Evolutionary conservation across 2,888 invertebrate genomes (phyloP).

Genomic region (Lasioglossum marginatum): DNA sequence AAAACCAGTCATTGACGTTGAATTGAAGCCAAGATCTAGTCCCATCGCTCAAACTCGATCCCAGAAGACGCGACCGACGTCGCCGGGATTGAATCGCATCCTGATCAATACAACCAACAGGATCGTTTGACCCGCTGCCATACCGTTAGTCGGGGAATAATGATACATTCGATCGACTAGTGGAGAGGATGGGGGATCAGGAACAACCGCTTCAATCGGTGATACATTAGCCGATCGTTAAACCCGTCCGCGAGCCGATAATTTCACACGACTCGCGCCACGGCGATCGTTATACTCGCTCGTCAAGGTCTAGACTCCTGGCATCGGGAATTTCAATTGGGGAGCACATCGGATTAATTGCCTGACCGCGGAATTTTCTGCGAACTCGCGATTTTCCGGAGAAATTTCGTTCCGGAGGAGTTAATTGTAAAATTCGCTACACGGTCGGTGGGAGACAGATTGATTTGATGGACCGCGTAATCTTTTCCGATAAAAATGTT

Average conservation of each 20-base stretch:
- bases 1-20: conserved; percentile 73
- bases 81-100: not conserved
- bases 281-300: conserved; percentile 1
- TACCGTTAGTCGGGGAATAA: conserved; percentile 61
- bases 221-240: conserved; percentile 42
- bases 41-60: conserved; percentile 73
- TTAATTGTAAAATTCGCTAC: not conserved
- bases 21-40: conserved; percentile 73
- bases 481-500: not conserved
- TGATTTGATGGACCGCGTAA: not conserved
- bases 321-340: not conserved
- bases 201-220: conserved; percentile 25
- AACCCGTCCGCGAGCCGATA: conserved; percentile 14
- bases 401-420: not conserved
- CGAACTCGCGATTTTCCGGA: not conserved
- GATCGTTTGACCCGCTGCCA: conserved; percentile 38
- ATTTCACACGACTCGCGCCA: conserved; percentile 30
- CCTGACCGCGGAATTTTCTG: not conserved
- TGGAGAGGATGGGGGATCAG: conserved; percentile 27
- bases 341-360: not conserved
- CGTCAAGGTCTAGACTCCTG: not conserved
- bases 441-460: not conserved
- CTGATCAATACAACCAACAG: not conserved
- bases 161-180: conserved; percentile 41
- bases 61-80: conserved; percentile 20